phyloP scores from a whole-genome alignment of 2,888 invertebrate species.

The Carpatolechia fugitivella region DNA sequence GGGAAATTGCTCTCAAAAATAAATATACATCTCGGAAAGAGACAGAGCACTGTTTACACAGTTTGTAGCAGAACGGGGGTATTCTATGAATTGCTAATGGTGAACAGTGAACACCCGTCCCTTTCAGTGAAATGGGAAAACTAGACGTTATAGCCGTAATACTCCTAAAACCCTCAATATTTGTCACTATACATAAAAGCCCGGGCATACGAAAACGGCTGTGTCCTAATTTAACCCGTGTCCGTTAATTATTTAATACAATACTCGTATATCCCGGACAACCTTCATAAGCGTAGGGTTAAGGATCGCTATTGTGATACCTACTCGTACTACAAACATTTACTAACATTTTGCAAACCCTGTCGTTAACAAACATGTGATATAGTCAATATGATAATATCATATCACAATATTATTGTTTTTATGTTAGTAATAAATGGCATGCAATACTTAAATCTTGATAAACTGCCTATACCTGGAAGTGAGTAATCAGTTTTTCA shows the following conservation, averaged over 20 bases:
- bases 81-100: slow-evolving; percentile 46
- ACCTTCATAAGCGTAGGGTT: slow-evolving; percentile 29
- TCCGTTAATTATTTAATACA: slow-evolving; percentile 60
- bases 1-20: slow-evolving; percentile 54
- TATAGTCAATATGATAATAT: too few relatives aligned
- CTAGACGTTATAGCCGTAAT: slow-evolving; percentile 25
- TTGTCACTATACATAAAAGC: slow-evolving; percentile 51
- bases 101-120: slow-evolving; percentile 17
- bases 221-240: slow-evolving; percentile 48
- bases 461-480: too few relatives aligned
- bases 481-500: too few relatives aligned
- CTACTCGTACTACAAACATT: too few relatives aligned
- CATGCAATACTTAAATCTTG: too few relatives aligned
- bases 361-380: neutral
- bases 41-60: slow-evolving; percentile 23
- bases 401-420: too few relatives aligned
- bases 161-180: slow-evolving; percentile 41
- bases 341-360: slow-evolving; percentile 51
- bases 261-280: slow-evolving; percentile 38
- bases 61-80: slow-evolving; percentile 9
- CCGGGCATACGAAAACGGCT: slow-evolving; percentile 35
- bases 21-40: slow-evolving; percentile 39
- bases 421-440: too few relatives aligned
- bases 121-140: neutral
- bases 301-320: slow-evolving; percentile 33